These are phyloP conservation scores for Ameiurus melas DNA, from an alignment of 2,113 vertebrate genomes.

Conservation along the genomic window DNA sequence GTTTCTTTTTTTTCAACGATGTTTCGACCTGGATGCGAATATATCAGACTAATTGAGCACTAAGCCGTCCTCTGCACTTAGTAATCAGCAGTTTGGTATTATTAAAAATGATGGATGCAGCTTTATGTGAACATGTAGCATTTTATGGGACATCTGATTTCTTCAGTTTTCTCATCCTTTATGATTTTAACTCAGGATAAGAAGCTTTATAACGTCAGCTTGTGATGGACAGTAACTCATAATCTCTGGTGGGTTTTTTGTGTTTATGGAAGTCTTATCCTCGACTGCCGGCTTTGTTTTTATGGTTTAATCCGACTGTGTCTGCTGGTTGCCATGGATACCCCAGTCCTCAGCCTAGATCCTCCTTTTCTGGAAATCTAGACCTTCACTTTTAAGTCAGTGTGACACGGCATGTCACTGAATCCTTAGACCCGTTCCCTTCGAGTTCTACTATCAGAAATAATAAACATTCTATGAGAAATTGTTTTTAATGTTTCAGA, in stretches of 20 bases:
- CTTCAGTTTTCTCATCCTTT: constrained; percentile 11
- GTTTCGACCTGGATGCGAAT: constrained; percentile 6
- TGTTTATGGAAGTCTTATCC: constrained; percentile 7
- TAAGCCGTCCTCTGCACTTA: background rate
- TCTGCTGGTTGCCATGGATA: constrained; percentile 57
- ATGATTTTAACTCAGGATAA: constrained; percentile 1
- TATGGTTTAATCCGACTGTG: constrained; percentile 39
- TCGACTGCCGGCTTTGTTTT: constrained; percentile 26
- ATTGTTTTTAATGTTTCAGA: background rate
- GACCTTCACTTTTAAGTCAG: constrained; percentile 33
- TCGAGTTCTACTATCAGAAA: background rate
- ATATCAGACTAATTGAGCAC: constrained; percentile 29
- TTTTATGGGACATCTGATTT: background rate
- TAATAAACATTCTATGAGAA: background rate
- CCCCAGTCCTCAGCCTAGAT: constrained; percentile 23
- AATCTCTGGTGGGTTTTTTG: constrained; percentile 1
- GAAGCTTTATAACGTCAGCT: background rate
- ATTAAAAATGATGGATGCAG: background rate
- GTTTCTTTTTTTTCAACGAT: background rate
- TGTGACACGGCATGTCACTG: background rate
- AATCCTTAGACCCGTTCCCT: background rate
- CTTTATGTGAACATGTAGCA: background rate
- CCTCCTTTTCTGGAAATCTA: constrained; percentile 29
- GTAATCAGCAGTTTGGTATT: background rate
- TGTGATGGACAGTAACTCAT: background rate